These are phyloP conservation scores for Pipra filicauda DNA, from an alignment of 2,113 vertebrate genomes.

Conservation along the genomic window DNA sequence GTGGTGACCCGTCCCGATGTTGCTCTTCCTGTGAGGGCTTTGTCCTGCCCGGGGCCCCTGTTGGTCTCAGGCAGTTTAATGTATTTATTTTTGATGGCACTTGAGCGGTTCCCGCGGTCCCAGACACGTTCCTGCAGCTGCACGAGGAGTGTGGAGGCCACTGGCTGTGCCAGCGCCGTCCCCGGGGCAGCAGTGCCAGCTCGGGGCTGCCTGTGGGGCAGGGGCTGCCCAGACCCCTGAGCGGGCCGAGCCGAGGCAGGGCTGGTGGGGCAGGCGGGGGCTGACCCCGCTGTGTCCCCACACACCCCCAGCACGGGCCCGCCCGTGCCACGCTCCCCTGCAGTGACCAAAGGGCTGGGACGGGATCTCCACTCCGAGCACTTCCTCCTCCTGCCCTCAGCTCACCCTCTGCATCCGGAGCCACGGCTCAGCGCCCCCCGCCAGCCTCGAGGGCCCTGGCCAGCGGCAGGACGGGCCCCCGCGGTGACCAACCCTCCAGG, in stretches of 20 bases:
- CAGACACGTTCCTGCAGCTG: not conserved
- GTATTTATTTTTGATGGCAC: conserved; percentile 67
- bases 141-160: accelerated
- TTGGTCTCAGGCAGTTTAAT: not conserved
- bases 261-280: not conserved
- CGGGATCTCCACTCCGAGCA: not conserved
- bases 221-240: accelerated
- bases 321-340: not conserved
- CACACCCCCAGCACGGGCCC: accelerated
- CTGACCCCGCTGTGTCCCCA: not conserved
- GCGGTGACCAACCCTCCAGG: not conserved
- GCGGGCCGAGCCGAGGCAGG: not conserved
- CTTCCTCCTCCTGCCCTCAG: not conserved
- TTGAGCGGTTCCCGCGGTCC: not conserved
- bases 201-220: not conserved
- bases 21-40: not conserved
- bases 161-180: not conserved
- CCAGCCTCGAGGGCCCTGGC: not conserved
- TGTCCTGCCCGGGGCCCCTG: not conserved
- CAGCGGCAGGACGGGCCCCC: not conserved
- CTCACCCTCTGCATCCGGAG: not conserved
- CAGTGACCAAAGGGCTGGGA: not conserved
- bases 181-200: not conserved
- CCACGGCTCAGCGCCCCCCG: not conserved
- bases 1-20: not conserved